Conservation (phyloP, 2,888 invertebrate genomes). For the Synergus itoensis region DNA sequence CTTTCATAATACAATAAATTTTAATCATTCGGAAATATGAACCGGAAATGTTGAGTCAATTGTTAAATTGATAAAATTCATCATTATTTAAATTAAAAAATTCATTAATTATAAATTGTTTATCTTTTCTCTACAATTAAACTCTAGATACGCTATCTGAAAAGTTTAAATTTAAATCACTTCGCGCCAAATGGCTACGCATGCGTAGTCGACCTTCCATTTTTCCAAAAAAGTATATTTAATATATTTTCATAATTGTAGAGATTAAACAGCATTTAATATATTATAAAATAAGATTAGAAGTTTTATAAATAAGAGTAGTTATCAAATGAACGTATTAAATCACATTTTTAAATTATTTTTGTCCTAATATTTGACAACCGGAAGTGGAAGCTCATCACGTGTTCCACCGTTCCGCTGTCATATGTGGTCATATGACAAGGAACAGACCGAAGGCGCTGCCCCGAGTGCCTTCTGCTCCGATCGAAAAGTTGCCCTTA, state of each 20-base stretch:
- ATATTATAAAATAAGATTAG: neutral
- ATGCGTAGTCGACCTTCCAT: neutral
- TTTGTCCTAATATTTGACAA: neutral
- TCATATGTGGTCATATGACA: slow-evolving; percentile 33
- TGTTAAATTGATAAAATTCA: neutral
- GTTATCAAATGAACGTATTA: neutral
- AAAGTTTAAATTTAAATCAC: neutral
- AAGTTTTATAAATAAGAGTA: neutral
- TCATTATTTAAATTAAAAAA: neutral
- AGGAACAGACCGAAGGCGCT: slow-evolving; percentile 28
- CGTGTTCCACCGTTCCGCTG: slow-evolving; percentile 47
- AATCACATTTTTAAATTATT: neutral
- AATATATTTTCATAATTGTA: neutral
- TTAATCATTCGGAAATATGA: neutral
- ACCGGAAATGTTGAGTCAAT: neutral
- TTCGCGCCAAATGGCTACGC: neutral
- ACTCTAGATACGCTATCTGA: neutral
- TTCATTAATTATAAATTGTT: neutral
- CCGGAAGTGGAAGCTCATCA: slow-evolving; percentile 44
- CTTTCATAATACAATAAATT: neutral
- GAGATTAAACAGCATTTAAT: neutral
- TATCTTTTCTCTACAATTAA: neutral
- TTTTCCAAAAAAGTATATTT: too few relatives aligned
- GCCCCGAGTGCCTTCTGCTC: slow-evolving; percentile 33
- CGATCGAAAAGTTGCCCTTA: neutral